These are phyloP conservation scores for Oophaga sylvatica DNA, from an alignment of 2,797 vertebrate species.

Conservation along the genomic window DNA sequence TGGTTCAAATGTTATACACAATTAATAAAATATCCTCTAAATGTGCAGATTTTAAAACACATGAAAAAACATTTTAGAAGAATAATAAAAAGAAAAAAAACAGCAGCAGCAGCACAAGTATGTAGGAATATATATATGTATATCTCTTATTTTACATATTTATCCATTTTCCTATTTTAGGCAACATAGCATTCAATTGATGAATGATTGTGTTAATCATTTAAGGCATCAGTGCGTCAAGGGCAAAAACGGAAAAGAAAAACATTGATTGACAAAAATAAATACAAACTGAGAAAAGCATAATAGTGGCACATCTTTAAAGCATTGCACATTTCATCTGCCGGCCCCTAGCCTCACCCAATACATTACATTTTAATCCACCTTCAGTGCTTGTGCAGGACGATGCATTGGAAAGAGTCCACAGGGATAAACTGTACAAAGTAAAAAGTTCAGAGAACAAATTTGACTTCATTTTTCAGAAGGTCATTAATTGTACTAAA, in stretches of 20 bases:
- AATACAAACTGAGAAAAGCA: constrained; percentile 67
- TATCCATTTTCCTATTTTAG: constrained; percentile 68
- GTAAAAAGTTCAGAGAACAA: constrained; percentile 80
- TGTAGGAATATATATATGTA: constrained; percentile 61
- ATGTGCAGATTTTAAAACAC: constrained; percentile 49
- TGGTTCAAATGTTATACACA: constrained; percentile 65
- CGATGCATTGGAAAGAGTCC: constrained; percentile 21
- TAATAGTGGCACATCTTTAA: constrained; percentile 65
- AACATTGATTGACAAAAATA: constrained; percentile 63
- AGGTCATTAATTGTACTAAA: constrained; percentile 79
- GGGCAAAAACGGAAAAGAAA: constrained; percentile 65
- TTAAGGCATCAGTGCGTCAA: constrained; percentile 81
- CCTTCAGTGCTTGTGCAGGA: constrained; percentile 52
- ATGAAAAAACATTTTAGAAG: constrained; percentile 59
- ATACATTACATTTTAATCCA: constrained; percentile 61
- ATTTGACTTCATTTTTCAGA: constrained; percentile 84
- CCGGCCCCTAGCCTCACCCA: constrained; percentile 64
- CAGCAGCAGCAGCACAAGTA: constrained; percentile 57
- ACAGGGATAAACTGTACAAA: constrained; percentile 48
- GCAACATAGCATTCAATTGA: constrained; percentile 67
- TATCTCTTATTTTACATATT: constrained; percentile 64
- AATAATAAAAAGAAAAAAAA: constrained; percentile 44
- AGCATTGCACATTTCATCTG: constrained; percentile 65
- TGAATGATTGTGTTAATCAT: constrained; percentile 70
- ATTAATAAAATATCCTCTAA: constrained; percentile 63